Conservation (phyloP, 2,888 invertebrate species). For the Eupithecia dodoneata region DNA sequence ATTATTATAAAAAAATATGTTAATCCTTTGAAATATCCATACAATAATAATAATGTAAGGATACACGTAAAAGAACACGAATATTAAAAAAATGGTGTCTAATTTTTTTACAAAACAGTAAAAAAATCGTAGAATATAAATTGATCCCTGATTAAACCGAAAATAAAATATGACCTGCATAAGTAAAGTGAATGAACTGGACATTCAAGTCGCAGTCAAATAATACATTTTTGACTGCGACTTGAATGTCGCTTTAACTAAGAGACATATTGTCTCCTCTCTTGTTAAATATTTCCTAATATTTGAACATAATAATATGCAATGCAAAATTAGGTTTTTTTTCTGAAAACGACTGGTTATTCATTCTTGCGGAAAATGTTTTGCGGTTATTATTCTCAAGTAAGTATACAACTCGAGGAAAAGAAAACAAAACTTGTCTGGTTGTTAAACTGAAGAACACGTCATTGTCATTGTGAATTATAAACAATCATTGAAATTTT, state of each 20-base stretch:
- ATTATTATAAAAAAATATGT: too few species aligned
- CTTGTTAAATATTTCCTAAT: neutral
- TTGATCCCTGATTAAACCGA: neutral
- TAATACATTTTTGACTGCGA: too few species aligned
- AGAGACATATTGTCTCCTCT: too few species aligned
- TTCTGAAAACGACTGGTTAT: neutral
- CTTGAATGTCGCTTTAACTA: too few species aligned
- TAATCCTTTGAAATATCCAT: too few species aligned
- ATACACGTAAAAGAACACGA: too few species aligned
- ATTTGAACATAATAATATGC: neutral
- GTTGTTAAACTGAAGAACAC: neutral
- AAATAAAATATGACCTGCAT: neutral
- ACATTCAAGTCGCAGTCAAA: too few species aligned
- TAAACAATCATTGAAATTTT: neutral
- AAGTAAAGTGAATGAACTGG: too few species aligned
- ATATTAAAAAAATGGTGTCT: too few species aligned
- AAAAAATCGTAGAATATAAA: too few species aligned
- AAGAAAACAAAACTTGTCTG: conserved; percentile 6
- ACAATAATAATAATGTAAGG: too few species aligned
- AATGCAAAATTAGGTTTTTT: neutral
- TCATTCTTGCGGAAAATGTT: neutral
- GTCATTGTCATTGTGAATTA: conserved; percentile 1
- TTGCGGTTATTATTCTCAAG: neutral
- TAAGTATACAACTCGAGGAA: neutral
- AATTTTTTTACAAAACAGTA: too few species aligned